Evolutionary conservation across 2,888 invertebrate species (phyloP).

Genomic region (Mylabris sibirica): DNA sequence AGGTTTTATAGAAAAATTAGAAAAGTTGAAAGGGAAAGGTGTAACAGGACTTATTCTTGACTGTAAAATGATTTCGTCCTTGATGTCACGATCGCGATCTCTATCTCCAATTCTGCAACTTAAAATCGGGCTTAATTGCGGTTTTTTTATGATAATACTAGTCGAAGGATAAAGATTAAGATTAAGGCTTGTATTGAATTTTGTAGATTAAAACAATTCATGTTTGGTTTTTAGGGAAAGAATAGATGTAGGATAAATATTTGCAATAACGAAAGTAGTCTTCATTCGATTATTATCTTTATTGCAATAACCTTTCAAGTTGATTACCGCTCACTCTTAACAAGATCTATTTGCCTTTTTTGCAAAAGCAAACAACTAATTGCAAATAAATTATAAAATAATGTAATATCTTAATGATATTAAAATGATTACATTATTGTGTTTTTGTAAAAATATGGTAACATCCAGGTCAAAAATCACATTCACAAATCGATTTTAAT

Average conservation of each 20-base stretch:
- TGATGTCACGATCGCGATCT: not conserved
- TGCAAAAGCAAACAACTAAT: not conserved
- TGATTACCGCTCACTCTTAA: slow-evolving; percentile 2
- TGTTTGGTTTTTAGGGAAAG: not conserved
- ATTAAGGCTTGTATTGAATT: not conserved
- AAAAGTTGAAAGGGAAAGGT: not conserved
- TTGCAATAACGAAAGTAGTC: slow-evolving; percentile 7
- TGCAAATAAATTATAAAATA: not conserved
- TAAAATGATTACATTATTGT: not conserved
- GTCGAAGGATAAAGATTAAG: not conserved
- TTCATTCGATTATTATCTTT: slow-evolving; percentile 8
- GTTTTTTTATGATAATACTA: not conserved
- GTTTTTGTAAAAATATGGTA: not conserved
- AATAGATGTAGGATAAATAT: not conserved
- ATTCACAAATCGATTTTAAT: slow-evolving; percentile 1
- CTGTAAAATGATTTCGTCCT: not conserved
- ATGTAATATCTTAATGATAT: not conserved
- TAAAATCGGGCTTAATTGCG: not conserved
- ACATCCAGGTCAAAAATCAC: slow-evolving; percentile 11
- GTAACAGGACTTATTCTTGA: not conserved
- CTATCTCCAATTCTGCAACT: not conserved
- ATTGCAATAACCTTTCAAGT: slow-evolving; percentile 9
- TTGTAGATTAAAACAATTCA: not conserved
- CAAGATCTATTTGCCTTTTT: slow-evolving; percentile 5
- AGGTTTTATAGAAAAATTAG: not conserved